These are phyloP conservation scores for Philereme vetulata DNA, from an alignment of 2,888 invertebrate species.

Conservation along the genomic window DNA sequence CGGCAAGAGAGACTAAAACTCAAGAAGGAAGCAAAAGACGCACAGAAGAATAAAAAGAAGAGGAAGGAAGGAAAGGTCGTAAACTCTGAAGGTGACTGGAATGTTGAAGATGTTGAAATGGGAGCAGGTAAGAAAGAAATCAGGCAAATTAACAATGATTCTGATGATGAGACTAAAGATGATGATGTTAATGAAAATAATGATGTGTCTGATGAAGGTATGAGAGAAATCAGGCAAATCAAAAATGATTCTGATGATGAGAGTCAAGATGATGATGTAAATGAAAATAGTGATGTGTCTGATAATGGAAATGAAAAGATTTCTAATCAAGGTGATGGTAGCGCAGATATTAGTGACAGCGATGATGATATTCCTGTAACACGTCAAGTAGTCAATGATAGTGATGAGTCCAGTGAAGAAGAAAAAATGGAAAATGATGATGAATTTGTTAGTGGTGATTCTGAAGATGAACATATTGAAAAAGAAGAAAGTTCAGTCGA, in stretches of 20 bases:
- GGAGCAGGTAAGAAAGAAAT: slow-evolving; percentile 33
- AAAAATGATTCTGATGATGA: slow-evolving; percentile 4
- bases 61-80: slow-evolving; percentile 47
- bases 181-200: slow-evolving; percentile 7
- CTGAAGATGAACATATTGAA: slow-evolving; percentile 28
- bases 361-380: slow-evolving; percentile 7
- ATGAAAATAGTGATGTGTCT: slow-evolving; percentile 16
- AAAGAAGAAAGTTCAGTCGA: slow-evolving; percentile 23
- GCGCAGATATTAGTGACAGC: slow-evolving; percentile 21
- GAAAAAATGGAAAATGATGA: slow-evolving; percentile 33
- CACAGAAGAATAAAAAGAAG: slow-evolving; percentile 63
- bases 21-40: slow-evolving; percentile 69
- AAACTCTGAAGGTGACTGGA: slow-evolving; percentile 62
- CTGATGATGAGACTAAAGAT: slow-evolving; percentile 16
- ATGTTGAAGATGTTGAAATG: slow-evolving; percentile 55
- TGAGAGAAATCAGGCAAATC: slow-evolving; percentile 24
- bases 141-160: slow-evolving; percentile 10
- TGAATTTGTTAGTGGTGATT: slow-evolving; percentile 13
- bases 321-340: slow-evolving; percentile 10
- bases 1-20: slow-evolving; percentile 67
- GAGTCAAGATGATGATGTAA: slow-evolving; percentile 14
- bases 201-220: slow-evolving; percentile 28
- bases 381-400: slow-evolving; percentile 25
- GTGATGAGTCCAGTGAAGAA: slow-evolving; percentile 27
- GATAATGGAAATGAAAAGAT: slow-evolving; percentile 9